Evolutionary conservation across 2,797 vertebrate genomes (phyloP), one percentile per base, ranked within the genome.

Genomic region (Gymnodraco acuticeps): DNA sequence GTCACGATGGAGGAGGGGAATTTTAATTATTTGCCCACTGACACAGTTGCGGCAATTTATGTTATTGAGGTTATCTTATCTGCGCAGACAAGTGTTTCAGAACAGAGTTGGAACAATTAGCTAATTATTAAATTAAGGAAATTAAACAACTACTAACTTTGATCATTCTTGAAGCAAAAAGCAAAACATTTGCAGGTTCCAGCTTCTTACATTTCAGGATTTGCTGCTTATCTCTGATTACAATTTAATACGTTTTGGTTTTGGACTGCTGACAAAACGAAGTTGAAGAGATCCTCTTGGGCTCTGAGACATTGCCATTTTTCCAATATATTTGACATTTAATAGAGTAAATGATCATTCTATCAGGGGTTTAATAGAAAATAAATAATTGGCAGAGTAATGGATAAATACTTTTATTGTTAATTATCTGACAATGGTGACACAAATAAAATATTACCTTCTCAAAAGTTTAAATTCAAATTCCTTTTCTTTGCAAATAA

Each of bases 1-100:
- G 16, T 74, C 43, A 41, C 42, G 33, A 55, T 17, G 42, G 53
- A 64, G 15, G n/a, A 66, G 63, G 52, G 0, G 33, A 45, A 13
- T 20, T 46, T 23, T 55, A 50, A 72, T 16, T 52, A 20, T 67
- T 71, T 58, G 38, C 51, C 42, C 8, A 46, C n/a, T 60, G 54
- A 45, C 17, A 48, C 20, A 52, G 20, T 23, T 13, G 43, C 42
- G 50, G 46, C 15, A 27, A 19, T 50, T 65, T 20, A 55, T 64
- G 64, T 10, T 38, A 42, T 15, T 43, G n/a, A 12, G 11, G 7
- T 46, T 48, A 56, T 58, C 38, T 70, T 17, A 75, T 74, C 53
- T 66, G 27, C 3, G 20, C 51, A 50, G 64, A 70, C 10, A 59
- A 48, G 27, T 53, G 23, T 52, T 71, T 17, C 63, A 31, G 7